Evolutionary conservation across 1,140 invertebrate species (phyloP), one percentile per base, ranked within the genome.

Genomic region (Drosophila arizonae): DNA sequence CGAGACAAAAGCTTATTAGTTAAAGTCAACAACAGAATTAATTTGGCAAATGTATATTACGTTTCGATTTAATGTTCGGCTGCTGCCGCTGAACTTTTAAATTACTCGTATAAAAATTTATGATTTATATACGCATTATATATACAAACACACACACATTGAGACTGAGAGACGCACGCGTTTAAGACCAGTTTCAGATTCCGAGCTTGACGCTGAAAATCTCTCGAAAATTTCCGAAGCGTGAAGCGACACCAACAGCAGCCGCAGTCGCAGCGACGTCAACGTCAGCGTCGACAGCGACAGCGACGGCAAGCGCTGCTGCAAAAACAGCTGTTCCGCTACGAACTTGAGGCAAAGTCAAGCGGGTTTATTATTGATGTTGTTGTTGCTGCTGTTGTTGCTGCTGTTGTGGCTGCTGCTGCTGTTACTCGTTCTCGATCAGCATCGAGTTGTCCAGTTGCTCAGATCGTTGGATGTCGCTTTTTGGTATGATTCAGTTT

Each of bases 101-200:
- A 74, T 81, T 81, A 77, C 65, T 78, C 64, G 79, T 72, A 77
- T 81, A 66, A 69, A 81, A 75, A 79, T 76, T 82, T 82, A 75
- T 78, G 65, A 60, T 82, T 68, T 79, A 66, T 66, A 66, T 55
- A 66, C 15, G 57, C 54, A 66, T 69, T 75, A 56, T 45, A 55
- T 30, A 28, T 28, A 28, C 1, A 33, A 1, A 33, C 1, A 33
- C 33, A 33, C 24, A 48, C 17, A 28, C 10, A 13, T 4, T 3
- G 10, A 39, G 36, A 11, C 36, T 8, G 72, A 63, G 63, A 54
- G 56, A 58, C 72, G 66, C 57, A 67, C 65, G 67, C 78, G 74
- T 60, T 67, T 61, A 77, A 86, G 81, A 86, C 81, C 81, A 86
- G 81, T 86, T 86, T 81, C 76, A 68, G 79, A 72, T 82, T 74